These are phyloP conservation scores for Larimichthys crocea DNA, from an alignment of 2,113 vertebrate species.

Conservation along the genomic window DNA sequence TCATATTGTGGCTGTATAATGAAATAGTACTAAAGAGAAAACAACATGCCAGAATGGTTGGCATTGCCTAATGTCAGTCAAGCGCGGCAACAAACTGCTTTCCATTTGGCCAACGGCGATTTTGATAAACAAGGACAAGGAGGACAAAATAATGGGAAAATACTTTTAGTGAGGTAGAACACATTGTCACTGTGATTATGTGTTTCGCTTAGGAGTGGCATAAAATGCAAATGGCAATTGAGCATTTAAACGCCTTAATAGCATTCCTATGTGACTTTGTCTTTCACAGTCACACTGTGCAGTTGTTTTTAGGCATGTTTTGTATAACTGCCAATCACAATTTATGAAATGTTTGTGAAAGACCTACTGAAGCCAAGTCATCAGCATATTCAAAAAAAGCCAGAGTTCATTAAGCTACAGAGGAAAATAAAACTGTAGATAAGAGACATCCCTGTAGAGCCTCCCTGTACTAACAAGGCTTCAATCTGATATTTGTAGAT, in stretches of 20 bases:
- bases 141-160: slow-evolving; percentile 41
- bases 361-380: slow-evolving; percentile 10
- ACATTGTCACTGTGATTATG: slow-evolving; percentile 36
- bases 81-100: slow-evolving; percentile 50
- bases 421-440: slow-evolving; percentile 45
- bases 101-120: slow-evolving; percentile 59
- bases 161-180: slow-evolving; percentile 10
- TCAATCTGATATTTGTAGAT: slow-evolving; percentile 27
- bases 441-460: slow-evolving; percentile 41
- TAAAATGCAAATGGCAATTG: slow-evolving; percentile 2
- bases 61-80: slow-evolving; percentile 56
- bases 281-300: neutral
- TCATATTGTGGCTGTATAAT: slow-evolving; percentile 28
- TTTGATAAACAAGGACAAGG: slow-evolving; percentile 55
- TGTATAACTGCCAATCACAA: neutral
- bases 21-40: slow-evolving; percentile 34
- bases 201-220: slow-evolving; percentile 8
- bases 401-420: slow-evolving; percentile 49
- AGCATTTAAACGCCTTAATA: neutral
- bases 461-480: slow-evolving; percentile 40
- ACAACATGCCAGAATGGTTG: slow-evolving; percentile 12
- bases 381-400: slow-evolving; percentile 33
- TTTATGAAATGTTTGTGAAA: slow-evolving; percentile 16
- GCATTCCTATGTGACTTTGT: neutral
- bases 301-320: neutral